These are phyloP conservation scores for Lydus trimaculatus DNA, from an alignment of 2,888 invertebrate species.

Conservation along the genomic window DNA sequence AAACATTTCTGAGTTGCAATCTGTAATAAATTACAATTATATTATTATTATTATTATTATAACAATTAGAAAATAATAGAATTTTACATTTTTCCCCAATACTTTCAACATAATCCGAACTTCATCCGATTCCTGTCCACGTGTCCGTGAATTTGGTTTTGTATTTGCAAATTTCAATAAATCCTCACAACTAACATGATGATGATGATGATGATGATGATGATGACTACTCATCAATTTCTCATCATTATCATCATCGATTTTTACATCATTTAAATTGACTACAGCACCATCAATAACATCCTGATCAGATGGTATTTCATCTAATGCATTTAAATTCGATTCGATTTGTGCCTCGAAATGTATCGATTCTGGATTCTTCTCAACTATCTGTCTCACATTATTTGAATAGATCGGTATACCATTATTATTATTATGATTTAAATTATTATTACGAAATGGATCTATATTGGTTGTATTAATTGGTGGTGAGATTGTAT, in stretches of 20 bases:
- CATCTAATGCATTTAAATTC: conserved; percentile 68
- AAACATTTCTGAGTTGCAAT: conserved; percentile 79
- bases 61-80: too few species aligned
- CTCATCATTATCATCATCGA: conserved; percentile 41
- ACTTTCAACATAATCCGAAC: conserved; percentile 92
- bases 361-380: conserved; percentile 59
- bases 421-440: conserved; percentile 32
- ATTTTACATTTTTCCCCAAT: conserved; percentile 73
- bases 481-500: conserved; percentile 57
- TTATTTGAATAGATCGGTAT: conserved; percentile 53
- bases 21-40: conserved; percentile 55
- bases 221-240: conserved; percentile 65
- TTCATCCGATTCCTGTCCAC: conserved; percentile 89
- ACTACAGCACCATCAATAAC: conserved; percentile 43
- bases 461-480: conserved; percentile 36
- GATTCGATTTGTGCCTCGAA: conserved; percentile 71
- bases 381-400: conserved; percentile 46
- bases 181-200: conserved; percentile 91
- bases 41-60: background rate
- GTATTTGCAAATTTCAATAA: conserved; percentile 86
- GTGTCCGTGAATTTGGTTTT: conserved; percentile 81
- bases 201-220: too few species aligned
- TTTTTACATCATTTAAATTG: conserved; percentile 32
- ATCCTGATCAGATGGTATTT: conserved; percentile 60
- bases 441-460: conserved; percentile 35